Conservation (phyloP, 1,140 invertebrate genomes). For the Rhagoletis pomonella region DNA sequence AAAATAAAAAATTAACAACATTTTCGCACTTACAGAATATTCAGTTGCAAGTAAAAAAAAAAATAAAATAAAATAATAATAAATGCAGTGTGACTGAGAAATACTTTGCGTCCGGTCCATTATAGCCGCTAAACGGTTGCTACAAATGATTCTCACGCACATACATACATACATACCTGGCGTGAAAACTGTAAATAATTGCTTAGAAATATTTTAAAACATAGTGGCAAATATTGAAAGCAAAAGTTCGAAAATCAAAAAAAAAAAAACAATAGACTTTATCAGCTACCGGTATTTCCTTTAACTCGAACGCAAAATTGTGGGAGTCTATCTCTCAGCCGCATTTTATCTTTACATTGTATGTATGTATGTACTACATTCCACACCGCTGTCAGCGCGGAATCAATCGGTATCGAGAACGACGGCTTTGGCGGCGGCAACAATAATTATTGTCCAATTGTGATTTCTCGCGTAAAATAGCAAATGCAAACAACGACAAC, state of each 20-base stretch:
- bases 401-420: slow-evolving; percentile 40
- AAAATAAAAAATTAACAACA: background rate
- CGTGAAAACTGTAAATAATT: too few relatives aligned
- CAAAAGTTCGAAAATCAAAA: background rate
- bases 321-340: background rate
- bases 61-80: too few relatives aligned
- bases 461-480: background rate
- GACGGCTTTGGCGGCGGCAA: background rate
- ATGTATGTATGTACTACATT: too few relatives aligned
- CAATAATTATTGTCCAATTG: slow-evolving; percentile 33
- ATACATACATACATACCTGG: too few relatives aligned
- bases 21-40: too few relatives aligned
- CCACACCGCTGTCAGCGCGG: background rate
- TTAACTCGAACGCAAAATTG: background rate
- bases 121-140: too few relatives aligned
- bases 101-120: too few relatives aligned
- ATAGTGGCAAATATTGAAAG: too few relatives aligned
- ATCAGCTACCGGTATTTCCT: background rate
- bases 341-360: background rate
- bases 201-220: too few relatives aligned
- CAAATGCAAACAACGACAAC: slow-evolving; percentile 2
- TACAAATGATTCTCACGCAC: too few relatives aligned
- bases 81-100: too few relatives aligned
- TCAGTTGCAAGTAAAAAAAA: too few relatives aligned
- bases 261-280: background rate